These are phyloP conservation scores for Protodeltote pygarga DNA, from an alignment of 2,888 invertebrate species.

Conservation along the genomic window DNA sequence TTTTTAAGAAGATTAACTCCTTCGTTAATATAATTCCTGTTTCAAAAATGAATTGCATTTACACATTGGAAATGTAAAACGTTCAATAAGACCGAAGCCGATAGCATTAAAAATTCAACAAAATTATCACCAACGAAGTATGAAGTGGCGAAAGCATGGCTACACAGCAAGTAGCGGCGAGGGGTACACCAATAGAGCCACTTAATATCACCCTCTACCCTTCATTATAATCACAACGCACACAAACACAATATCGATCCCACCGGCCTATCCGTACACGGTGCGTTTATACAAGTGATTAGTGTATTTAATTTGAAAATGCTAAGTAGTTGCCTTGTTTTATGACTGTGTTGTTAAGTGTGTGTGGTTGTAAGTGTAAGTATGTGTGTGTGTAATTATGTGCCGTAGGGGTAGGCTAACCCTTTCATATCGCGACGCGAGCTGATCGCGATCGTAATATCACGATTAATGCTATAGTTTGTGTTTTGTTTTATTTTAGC, in stretches of 20 bases:
- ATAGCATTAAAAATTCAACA: conserved; percentile 46
- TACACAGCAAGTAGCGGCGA: conserved; percentile 70
- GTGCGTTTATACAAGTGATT: conserved; percentile 84
- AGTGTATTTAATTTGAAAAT: conserved; percentile 87
- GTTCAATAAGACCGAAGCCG: no score
- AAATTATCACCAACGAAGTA: conserved; percentile 75
- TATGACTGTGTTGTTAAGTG: conserved; percentile 72
- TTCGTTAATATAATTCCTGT: no score
- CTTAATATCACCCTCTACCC: conserved; percentile 86
- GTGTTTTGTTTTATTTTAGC: conserved; percentile 55
- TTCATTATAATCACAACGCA: conserved; percentile 85
- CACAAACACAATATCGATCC: conserved; percentile 82
- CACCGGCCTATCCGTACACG: conserved; percentile 67
- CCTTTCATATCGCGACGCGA: conserved; percentile 76
- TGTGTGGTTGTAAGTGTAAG: conserved; percentile 57
- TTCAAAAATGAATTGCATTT: no score
- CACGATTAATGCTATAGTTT: conserved; percentile 73
- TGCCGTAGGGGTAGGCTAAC: conserved; percentile 74
- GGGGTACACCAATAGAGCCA: conserved; percentile 83
- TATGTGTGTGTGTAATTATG: conserved; percentile 76
- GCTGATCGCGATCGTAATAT: conserved; percentile 78
- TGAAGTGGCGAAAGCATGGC: conserved; percentile 81
- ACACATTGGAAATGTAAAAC: no score
- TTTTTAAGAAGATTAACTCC: no score
- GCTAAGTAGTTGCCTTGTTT: conserved; percentile 86